A percentile compares a stretch with the other conserved stretches of the same genome.
These are phyloP conservation scores for Takifugu flavidus DNA, from an alignment of 2,113 vertebrate species.

Conservation along the genomic window DNA sequence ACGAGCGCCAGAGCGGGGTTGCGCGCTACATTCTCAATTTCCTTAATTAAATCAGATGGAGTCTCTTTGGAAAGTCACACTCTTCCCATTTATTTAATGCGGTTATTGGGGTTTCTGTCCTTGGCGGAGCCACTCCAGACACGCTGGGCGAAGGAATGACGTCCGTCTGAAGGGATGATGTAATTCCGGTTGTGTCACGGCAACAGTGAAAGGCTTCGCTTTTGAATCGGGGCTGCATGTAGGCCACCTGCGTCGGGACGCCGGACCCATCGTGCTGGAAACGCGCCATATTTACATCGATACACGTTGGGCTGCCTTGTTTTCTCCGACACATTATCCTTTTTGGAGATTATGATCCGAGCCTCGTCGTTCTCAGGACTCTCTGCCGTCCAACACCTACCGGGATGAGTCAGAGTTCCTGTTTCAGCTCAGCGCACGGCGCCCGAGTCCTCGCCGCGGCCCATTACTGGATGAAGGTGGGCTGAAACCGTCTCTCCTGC, in stretches of 20 bases:
- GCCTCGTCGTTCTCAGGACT: slow-evolving; percentile 40
- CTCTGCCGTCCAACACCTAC: slow-evolving; percentile 54
- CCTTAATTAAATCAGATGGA: neutral
- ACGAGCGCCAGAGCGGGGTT: neutral
- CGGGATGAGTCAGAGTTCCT: slow-evolving; percentile 53
- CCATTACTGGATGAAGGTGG: slow-evolving; percentile 41
- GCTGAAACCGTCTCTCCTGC: slow-evolving; percentile 36
- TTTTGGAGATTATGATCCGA: slow-evolving; percentile 41
- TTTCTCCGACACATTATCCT: slow-evolving; percentile 33
- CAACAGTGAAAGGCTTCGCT: slow-evolving; percentile 49
- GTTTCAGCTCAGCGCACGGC: slow-evolving; percentile 25
- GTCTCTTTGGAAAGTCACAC: neutral
- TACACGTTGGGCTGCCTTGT: too few species aligned
- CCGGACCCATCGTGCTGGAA: neutral
- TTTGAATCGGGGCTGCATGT: slow-evolving; percentile 46
- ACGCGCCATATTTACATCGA: too few species aligned
- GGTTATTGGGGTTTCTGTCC: slow-evolving; percentile 13
- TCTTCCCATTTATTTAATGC: slow-evolving; percentile 1
- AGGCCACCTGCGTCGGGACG: slow-evolving; percentile 28
- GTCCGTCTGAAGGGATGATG: slow-evolving; percentile 55
- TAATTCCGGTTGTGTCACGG: slow-evolving; percentile 46
- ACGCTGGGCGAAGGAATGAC: slow-evolving; percentile 28
- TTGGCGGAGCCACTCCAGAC: slow-evolving; percentile 20
- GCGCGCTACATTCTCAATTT: neutral
- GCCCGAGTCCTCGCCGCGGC: slow-evolving; percentile 40